These are phyloP conservation scores for Cylloceria caligata DNA, from an alignment of 2,888 invertebrate genomes.

Conservation along the genomic window DNA sequence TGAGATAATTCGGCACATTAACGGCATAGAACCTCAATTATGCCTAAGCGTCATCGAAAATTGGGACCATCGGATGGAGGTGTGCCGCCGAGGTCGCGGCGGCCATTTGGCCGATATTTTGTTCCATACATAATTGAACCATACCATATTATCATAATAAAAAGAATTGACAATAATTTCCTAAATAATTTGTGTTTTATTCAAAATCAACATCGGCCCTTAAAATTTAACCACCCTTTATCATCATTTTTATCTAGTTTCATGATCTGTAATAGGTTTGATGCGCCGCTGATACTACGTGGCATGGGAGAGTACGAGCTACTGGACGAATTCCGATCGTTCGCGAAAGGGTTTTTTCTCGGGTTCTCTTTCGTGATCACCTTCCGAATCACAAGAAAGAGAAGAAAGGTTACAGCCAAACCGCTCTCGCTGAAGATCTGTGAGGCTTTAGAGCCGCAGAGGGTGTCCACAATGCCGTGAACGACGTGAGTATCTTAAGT, in stretches of 20 bases:
- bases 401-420: conserved; percentile 6
- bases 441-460: not conserved
- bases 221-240: too few relatives aligned
- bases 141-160: too few relatives aligned
- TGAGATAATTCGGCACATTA: too few relatives aligned
- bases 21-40: too few relatives aligned
- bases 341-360: not conserved
- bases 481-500: conserved; percentile 16
- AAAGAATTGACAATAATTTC: too few relatives aligned
- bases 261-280: conserved; percentile 32
- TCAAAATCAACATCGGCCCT: too few relatives aligned
- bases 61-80: too few relatives aligned
- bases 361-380: not conserved
- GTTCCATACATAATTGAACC: too few relatives aligned
- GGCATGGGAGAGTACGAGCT: conserved; percentile 6
- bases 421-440: conserved; percentile 38
- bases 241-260: conserved; percentile 11
- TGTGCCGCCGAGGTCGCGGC: too few relatives aligned
- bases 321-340: conserved; percentile 8
- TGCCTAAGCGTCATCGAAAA: too few relatives aligned
- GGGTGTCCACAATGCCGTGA: conserved; percentile 30
- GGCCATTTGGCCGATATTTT: too few relatives aligned
- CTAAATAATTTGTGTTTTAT: too few relatives aligned
- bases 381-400: not conserved
- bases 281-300: not conserved